phyloP scores from a whole-genome alignment of 1,140 invertebrate species.

The Sitobion miscanthi region DNA sequence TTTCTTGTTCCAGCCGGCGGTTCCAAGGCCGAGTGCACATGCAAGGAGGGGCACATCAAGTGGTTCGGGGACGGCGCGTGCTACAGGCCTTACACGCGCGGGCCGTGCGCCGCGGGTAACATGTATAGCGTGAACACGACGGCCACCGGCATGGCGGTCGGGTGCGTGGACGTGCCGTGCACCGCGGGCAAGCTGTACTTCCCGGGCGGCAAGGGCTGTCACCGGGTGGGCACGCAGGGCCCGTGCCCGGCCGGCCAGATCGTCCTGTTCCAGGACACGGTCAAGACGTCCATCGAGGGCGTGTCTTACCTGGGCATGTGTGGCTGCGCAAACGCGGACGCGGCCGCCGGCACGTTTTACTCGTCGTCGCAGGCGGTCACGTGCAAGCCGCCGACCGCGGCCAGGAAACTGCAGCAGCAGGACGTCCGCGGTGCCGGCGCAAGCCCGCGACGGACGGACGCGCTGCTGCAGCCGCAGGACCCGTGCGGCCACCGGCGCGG shows the following conservation, averaged over 20 bases:
- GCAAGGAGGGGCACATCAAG: slow-evolving; percentile 74
- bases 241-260: slow-evolving; percentile 74
- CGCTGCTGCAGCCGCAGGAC: slow-evolving; percentile 57
- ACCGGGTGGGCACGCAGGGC: slow-evolving; percentile 75
- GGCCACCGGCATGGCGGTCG: slow-evolving; percentile 57
- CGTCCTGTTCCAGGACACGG: slow-evolving; percentile 78
- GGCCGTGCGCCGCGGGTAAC: slow-evolving; percentile 72
- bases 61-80: slow-evolving; percentile 72
- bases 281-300: slow-evolving; percentile 76
- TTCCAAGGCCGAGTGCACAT: slow-evolving; percentile 69
- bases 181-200: slow-evolving; percentile 76
- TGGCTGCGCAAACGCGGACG: slow-evolving; percentile 67
- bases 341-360: slow-evolving; percentile 47
- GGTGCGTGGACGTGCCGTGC: slow-evolving; percentile 69
- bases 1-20: slow-evolving; percentile 63
- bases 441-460: not conserved
- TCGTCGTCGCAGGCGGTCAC: slow-evolving; percentile 42
- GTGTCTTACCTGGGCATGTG: slow-evolving; percentile 83
- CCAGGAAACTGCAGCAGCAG: slow-evolving; percentile 4
- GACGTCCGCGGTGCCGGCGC: not conserved
- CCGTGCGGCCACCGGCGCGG: slow-evolving; percentile 58
- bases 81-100: slow-evolving; percentile 77
- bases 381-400: slow-evolving; percentile 20
- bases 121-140: slow-evolving; percentile 64
- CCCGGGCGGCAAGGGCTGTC: slow-evolving; percentile 74